Conservation (phyloP, 2,888 invertebrate species). For the Syrphus vitripennis region DNA sequence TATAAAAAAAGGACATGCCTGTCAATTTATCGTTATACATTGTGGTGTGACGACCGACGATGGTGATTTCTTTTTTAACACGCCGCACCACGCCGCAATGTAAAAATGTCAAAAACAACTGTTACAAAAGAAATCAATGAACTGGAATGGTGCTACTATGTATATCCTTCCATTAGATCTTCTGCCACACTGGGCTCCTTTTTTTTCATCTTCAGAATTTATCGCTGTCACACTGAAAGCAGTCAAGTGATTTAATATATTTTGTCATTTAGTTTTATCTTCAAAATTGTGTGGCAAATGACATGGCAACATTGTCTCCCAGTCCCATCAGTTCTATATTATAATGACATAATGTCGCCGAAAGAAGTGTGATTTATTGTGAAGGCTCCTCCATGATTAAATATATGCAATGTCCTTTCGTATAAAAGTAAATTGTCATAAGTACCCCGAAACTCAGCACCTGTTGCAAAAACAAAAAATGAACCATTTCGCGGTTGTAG, state of each 20-base stretch:
- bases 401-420: neutral
- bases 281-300: conserved; percentile 60
- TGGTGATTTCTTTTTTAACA: conserved; percentile 50
- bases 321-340: neutral
- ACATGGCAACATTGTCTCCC: conserved; percentile 50
- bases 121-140: conserved; percentile 82
- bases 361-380: conserved; percentile 59
- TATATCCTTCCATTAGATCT: conserved; percentile 44
- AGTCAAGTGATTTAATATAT: conserved; percentile 71
- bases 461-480: conserved; percentile 47
- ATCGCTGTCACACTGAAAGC: conserved; percentile 54
- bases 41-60: neutral
- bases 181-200: neutral
- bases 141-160: conserved; percentile 77
- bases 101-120: conserved; percentile 82
- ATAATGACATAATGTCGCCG: conserved; percentile 49
- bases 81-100: conserved; percentile 14
- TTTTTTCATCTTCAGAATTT: conserved; percentile 69
- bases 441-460: conserved; percentile 43
- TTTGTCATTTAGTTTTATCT: conserved; percentile 68
- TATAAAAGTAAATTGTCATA: conserved; percentile 10
- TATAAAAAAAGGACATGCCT: conserved; percentile 38
- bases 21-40: conserved; percentile 65
- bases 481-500: neutral
- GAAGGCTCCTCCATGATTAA: neutral